phyloP scores from a whole-genome alignment of 2,113 vertebrate species.

The Callionymus lyra region DNA sequence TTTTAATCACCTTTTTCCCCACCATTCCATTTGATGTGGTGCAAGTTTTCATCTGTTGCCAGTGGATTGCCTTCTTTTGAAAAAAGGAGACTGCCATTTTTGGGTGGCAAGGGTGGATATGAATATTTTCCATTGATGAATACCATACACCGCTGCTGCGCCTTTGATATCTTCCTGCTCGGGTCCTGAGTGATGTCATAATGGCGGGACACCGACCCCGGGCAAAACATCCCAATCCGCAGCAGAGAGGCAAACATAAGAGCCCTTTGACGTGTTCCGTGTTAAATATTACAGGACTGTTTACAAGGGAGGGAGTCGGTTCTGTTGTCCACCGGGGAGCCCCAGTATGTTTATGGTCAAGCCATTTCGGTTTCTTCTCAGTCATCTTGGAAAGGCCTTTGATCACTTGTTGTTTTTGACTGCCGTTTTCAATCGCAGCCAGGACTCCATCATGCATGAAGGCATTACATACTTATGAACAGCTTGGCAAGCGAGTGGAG shows the following conservation, averaged over 20 bases:
- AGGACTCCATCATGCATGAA: slow-evolving; percentile 61
- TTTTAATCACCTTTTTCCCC: slow-evolving; percentile 65
- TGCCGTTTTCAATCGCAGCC: slow-evolving; percentile 51
- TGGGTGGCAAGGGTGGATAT: slow-evolving; percentile 51
- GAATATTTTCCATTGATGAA: slow-evolving; percentile 77
- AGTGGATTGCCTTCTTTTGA: slow-evolving; percentile 47
- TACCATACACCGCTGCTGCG: slow-evolving; percentile 36
- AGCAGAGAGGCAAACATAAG: slow-evolving; percentile 51
- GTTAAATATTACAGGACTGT: slow-evolving; percentile 71
- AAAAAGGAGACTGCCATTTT: slow-evolving; percentile 48
- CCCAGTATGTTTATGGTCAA: slow-evolving; percentile 65
- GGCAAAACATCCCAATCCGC: slow-evolving; percentile 55
- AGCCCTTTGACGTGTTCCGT: slow-evolving; percentile 44
- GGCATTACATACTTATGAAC: slow-evolving; percentile 62
- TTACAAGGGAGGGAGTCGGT: slow-evolving; percentile 50
- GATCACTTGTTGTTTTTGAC: slow-evolving; percentile 65
- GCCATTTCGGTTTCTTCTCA: slow-evolving; percentile 55
- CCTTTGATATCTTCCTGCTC: slow-evolving; percentile 62
- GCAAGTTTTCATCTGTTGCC: slow-evolving; percentile 71
- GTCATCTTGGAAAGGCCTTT: slow-evolving; percentile 51
- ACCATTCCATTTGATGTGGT: slow-evolving; percentile 60
- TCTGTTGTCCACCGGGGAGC: slow-evolving; percentile 35
- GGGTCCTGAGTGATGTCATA: slow-evolving; percentile 62
- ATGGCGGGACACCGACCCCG: slow-evolving; percentile 49
- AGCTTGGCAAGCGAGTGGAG: slow-evolving; percentile 48